These are phyloP conservation scores for Coptotermes formosanus DNA, from an alignment of 1,140 invertebrate species.

Conservation along the genomic window DNA sequence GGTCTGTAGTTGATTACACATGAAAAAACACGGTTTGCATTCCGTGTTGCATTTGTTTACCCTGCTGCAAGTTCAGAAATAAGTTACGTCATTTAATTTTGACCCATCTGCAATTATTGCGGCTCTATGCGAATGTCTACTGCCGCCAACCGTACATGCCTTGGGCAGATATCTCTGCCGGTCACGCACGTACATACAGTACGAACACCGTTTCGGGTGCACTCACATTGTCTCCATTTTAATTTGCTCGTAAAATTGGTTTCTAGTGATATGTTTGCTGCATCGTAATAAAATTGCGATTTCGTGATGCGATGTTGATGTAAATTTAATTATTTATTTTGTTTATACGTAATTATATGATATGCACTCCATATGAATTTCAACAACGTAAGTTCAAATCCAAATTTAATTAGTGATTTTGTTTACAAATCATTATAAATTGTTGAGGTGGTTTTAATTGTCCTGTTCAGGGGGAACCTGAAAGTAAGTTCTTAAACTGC, in stretches of 20 bases:
- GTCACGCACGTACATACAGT: background rate
- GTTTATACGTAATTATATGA: background rate
- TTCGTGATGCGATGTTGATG: slow-evolving; percentile 16
- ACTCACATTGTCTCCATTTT: background rate
- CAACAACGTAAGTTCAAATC: background rate
- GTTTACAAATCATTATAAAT: slow-evolving; percentile 18
- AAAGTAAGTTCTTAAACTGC: background rate
- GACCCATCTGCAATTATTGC: too few species aligned
- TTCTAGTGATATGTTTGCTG: background rate
- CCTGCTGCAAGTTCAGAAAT: too few species aligned
- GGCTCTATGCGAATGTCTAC: background rate
- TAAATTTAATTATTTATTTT: slow-evolving; percentile 20
- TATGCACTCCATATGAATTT: background rate
- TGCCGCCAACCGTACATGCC: background rate
- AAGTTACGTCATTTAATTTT: too few species aligned
- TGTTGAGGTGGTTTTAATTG: background rate
- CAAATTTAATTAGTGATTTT: slow-evolving; percentile 8
- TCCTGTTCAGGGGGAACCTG: background rate
- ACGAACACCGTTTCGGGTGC: background rate
- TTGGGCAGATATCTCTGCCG: background rate
- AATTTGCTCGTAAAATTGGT: slow-evolving; percentile 19
- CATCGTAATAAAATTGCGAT: background rate
- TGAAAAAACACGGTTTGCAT: too few species aligned
- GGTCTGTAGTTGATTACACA: too few species aligned
- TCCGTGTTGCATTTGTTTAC: too few species aligned